These are phyloP conservation scores for Cotesia chilonis DNA, from an alignment of 1,140 invertebrate species.

Conservation along the genomic window DNA sequence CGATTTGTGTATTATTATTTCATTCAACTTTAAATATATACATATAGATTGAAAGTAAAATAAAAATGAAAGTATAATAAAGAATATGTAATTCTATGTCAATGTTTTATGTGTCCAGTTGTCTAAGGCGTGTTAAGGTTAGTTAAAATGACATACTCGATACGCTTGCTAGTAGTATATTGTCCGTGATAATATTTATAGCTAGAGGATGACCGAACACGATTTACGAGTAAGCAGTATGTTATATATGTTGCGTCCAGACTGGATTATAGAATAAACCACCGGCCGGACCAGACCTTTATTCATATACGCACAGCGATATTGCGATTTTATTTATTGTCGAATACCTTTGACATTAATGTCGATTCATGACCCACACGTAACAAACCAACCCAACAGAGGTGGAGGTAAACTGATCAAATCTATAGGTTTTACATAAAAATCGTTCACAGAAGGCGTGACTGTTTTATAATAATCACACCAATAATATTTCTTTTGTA, in stretches of 20 bases:
- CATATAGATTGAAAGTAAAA: too few species aligned
- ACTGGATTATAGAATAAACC: too few species aligned
- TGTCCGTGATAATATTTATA: conserved; percentile 54
- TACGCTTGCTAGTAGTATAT: conserved; percentile 35
- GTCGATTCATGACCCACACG: conserved; percentile 19
- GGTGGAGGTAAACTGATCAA: not conserved
- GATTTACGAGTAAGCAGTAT: conserved; percentile 31
- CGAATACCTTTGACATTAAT: conserved; percentile 23
- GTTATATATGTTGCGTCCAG: too few species aligned
- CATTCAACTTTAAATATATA: too few species aligned
- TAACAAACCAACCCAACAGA: not conserved
- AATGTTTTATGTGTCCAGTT: not conserved
- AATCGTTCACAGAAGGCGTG: not conserved
- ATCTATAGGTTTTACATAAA: not conserved
- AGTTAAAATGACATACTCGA: conserved; percentile 20
- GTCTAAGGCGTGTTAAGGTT: conserved; percentile 10
- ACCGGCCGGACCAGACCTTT: not conserved
- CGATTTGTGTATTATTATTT: too few species aligned
- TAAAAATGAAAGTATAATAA: too few species aligned
- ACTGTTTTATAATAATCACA: too few species aligned
- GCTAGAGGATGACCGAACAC: conserved; percentile 56
- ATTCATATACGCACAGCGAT: conserved; percentile 12
- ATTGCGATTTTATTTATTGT: conserved; percentile 30
- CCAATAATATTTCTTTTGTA: too few species aligned
- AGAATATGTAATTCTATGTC: not conserved